Percentiles rank a stretch among this genome's conserved stretches.
Evolutionary conservation across 2,888 invertebrate species (phyloP).

Genomic region (Drosophila sordidapex): DNA sequence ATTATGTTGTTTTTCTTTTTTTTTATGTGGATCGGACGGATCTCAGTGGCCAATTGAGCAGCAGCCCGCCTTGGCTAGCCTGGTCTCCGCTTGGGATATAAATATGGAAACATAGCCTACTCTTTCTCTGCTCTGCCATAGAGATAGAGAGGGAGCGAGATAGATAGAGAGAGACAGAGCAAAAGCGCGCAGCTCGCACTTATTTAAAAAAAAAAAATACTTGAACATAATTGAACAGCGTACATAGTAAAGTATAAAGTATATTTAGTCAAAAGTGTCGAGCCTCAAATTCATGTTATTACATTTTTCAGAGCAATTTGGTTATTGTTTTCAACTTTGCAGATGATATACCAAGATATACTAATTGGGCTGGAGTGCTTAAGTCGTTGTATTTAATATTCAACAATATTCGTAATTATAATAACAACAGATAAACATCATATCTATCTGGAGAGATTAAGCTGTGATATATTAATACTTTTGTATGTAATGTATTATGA

Average conservation of each 20-base stretch:
- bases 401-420: not conserved
- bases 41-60: not conserved
- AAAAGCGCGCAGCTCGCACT: constrained; percentile 24
- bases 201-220: constrained; percentile 36
- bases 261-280: constrained; percentile 7
- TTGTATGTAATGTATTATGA: not conserved
- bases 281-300: not conserved
- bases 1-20: constrained; percentile 2
- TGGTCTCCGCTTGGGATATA: constrained; percentile 31
- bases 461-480: not conserved
- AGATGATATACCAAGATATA: not conserved
- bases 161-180: not conserved
- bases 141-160: not conserved
- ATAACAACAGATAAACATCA: not conserved
- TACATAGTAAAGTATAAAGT: not conserved
- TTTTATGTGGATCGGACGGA: constrained; percentile 5
- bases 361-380: not conserved
- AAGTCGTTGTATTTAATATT: not conserved
- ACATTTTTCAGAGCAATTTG: not conserved
- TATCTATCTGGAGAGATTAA: not conserved
- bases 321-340: not conserved
- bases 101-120: constrained; percentile 37
- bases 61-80: constrained; percentile 2
- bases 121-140: constrained; percentile 2
- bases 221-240: constrained; percentile 8